Conservation (phyloP, 2,797 vertebrate species). For the Furcifer pardalis region DNA sequence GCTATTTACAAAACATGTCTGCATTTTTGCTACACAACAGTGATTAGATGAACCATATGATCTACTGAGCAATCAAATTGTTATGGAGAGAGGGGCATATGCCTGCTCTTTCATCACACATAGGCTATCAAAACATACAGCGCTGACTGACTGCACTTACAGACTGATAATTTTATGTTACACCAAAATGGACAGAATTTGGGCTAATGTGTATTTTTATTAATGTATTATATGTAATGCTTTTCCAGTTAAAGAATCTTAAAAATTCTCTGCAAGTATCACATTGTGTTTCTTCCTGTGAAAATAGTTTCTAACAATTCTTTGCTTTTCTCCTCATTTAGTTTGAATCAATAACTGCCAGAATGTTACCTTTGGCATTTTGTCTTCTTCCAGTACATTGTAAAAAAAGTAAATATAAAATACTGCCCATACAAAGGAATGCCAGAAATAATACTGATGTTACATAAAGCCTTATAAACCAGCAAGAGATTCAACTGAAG, state of each 20-base stretch:
- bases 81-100: too few species aligned
- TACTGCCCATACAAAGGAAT: conserved; percentile 8
- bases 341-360: conserved; percentile 51
- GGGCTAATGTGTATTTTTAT: conserved; percentile 5
- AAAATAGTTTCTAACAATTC: too few species aligned
- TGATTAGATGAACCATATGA: too few species aligned
- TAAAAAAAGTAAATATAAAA: conserved; percentile 51
- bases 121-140: too few species aligned
- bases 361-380: conserved; percentile 46
- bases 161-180: too few species aligned
- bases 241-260: conserved; percentile 21
- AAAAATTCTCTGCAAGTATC: conserved; percentile 6
- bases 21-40: too few species aligned
- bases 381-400: conserved; percentile 10
- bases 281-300: conserved; percentile 25
- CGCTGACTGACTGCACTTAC: too few species aligned
- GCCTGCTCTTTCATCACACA: too few species aligned
- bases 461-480: conserved; percentile 41
- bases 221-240: neutral
- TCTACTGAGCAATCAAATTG: too few species aligned
- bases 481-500: conserved; percentile 46
- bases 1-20: neutral
- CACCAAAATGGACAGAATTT: too few species aligned
- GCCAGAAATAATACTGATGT: conserved; percentile 48
- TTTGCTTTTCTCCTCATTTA: too few species aligned